Base-by-base conservation (phyloP, 2,113 vertebrate genomes). In the Crypturellus undulatus region DNA sequence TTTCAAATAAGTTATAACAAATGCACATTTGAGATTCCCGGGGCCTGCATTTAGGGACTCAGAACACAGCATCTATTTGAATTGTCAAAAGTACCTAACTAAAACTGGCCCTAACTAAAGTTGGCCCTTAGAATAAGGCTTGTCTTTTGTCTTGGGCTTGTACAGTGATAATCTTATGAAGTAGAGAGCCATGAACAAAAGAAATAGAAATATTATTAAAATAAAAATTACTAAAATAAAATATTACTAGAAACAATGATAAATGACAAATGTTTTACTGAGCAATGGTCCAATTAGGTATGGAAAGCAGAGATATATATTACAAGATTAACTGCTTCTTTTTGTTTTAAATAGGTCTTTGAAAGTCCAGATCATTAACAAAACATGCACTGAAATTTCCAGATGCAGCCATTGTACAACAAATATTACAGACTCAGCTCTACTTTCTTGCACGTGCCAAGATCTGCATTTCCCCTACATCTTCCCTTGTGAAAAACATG, bases 301-400 rank as follows among this genome's bases (percentile, higher is more conserved):
- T 51, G 67, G 26, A 92, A 36, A 58, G 49, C 62, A 72, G 69
- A 95, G 81, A 93, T n/a, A 87, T 73, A 72, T 65, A 65, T 58
- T 86, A 65, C 20, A 65, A 65, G 94, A 96, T 88, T 68, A 95
- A 96, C 72, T 72, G 38, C 69, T 77, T 43, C 43, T 93, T 93
- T 94, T 79, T 81, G 88, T 94, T 96, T 81, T 90, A 92, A 94
- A 92, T 76, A 95, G 83, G 52, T 49, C 47, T 84, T 54, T 84
- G 67, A 93, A 93, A 93, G 70, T 70, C 65, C 72, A 72, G 6
- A 62, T 94, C 62, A 81, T 95, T 94, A 92, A 58, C 26, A 86
- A 59, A 68, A 84, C 76, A 93, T 1, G 67, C 47, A 95, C 47
- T 69, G 72, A 79, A 94, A 90, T 84, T 81, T 76, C 65, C 79